These are phyloP conservation scores for Periparus ater DNA, from an alignment of 2,797 vertebrate genomes.

Conservation along the genomic window DNA sequence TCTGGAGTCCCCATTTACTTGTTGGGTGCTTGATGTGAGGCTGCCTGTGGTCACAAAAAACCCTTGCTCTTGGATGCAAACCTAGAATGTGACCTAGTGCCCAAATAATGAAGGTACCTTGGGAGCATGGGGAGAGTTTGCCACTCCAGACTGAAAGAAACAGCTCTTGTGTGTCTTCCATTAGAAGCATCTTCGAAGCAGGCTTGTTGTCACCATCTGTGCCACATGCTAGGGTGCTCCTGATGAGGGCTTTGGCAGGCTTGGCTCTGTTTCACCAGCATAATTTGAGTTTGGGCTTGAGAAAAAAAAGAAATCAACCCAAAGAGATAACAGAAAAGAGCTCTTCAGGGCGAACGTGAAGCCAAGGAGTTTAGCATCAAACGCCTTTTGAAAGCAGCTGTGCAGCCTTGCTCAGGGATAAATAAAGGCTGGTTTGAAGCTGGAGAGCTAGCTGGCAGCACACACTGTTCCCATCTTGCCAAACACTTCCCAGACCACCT, in stretches of 20 bases:
- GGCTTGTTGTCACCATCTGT: not conserved
- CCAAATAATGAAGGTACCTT: not conserved
- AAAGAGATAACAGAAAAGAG: not conserved
- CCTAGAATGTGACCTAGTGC: not conserved
- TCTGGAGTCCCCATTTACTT: not conserved
- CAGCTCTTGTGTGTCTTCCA: not conserved
- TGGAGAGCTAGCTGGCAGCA: slow-evolving; percentile 27
- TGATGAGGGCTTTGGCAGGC: not conserved
- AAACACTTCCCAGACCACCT: slow-evolving; percentile 7
- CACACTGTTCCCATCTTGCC: not conserved
- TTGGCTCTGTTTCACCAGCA: not conserved
- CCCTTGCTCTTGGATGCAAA: not conserved
- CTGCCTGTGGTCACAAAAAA: not conserved
- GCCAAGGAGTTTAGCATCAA: slow-evolving; percentile 6
- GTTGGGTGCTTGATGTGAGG: not conserved
- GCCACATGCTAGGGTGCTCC: not conserved
- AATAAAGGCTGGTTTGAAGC: slow-evolving; percentile 30
- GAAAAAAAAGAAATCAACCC: not conserved
- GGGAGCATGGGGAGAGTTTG: not conserved
- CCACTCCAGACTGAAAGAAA: not conserved
- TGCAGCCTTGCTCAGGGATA: not conserved
- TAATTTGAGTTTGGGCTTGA: not conserved
- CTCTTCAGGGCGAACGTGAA: not conserved
- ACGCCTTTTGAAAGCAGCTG: slow-evolving; percentile 29
- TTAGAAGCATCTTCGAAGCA: not conserved